Conservation (phyloP, 2,113 vertebrate species). For the Crypturellus undulatus region DNA sequence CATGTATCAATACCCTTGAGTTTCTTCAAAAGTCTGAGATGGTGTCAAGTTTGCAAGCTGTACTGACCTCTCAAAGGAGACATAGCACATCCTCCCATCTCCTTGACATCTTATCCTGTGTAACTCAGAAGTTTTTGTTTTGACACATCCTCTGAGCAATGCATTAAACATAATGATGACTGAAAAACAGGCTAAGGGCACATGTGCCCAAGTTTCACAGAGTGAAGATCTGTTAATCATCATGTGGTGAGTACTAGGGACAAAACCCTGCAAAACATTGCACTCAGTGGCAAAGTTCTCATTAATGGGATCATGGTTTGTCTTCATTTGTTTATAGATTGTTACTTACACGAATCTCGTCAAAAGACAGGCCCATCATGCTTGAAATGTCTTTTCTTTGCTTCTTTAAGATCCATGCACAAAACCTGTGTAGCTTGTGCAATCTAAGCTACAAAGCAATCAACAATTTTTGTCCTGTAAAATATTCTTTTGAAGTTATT, state of each 20-base stretch:
- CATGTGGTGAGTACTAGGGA: background rate
- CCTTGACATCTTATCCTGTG: background rate
- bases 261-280: background rate
- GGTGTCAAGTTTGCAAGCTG: background rate
- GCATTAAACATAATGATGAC: background rate
- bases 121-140: background rate
- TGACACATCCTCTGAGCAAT: background rate
- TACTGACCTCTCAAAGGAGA: background rate
- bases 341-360: background rate
- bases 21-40: background rate
- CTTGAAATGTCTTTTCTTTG: background rate
- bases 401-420: background rate
- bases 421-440: background rate
- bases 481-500: background rate
- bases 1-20: accelerated
- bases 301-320: background rate
- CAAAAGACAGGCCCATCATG: background rate
- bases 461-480: background rate
- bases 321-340: background rate
- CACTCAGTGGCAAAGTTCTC: background rate
- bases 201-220: background rate
- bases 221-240: background rate
- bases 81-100: background rate
- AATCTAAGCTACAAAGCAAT: background rate
- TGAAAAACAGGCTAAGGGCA: background rate